A percentile compares a stretch with the other conserved stretches of the same genome.
Evolutionary conservation across 2,797 vertebrate species (phyloP).

Genomic region (Acipenser ruthenus): DNA sequence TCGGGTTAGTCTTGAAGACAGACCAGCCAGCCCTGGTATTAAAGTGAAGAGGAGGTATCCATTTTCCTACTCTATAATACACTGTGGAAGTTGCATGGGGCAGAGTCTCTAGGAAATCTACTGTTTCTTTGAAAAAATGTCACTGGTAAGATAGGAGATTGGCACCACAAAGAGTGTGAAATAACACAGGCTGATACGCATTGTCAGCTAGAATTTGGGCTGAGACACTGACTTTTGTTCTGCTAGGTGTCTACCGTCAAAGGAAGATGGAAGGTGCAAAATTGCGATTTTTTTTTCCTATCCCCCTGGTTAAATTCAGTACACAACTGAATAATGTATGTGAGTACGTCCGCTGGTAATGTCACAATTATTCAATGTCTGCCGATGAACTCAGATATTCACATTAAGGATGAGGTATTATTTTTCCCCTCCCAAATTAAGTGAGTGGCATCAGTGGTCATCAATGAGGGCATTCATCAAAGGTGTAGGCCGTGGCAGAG

Average conservation of each 20-base stretch:
- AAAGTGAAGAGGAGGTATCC: conserved; percentile 71
- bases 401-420: conserved; percentile 62
- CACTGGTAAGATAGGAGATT: conserved; percentile 96
- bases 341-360: conserved; percentile 69
- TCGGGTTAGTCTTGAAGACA: conserved; percentile 56
- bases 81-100: conserved; percentile 94
- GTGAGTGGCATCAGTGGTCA: conserved; percentile 64
- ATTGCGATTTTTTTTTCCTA: conserved; percentile 73
- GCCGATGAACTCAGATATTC: conserved; percentile 63
- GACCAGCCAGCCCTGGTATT: conserved; percentile 64
- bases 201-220: conserved; percentile 98
- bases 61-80: conserved; percentile 80
- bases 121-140: conserved; percentile 99
- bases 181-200: conserved; percentile 95
- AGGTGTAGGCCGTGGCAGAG: conserved; percentile 64
- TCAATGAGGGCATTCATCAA: conserved; percentile 76
- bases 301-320: conserved; percentile 73
- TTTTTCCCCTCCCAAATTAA: conserved; percentile 68
- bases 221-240: conserved; percentile 98
- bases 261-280: conserved; percentile 87
- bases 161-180: conserved; percentile 97
- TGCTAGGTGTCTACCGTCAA: conserved; percentile 81
- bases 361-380: conserved; percentile 78
- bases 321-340: conserved; percentile 71
- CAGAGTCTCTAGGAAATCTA: conserved; percentile 99